These are phyloP conservation scores for Ctena decussata DNA, from an alignment of 2,888 invertebrate species.

Conservation along the genomic window DNA sequence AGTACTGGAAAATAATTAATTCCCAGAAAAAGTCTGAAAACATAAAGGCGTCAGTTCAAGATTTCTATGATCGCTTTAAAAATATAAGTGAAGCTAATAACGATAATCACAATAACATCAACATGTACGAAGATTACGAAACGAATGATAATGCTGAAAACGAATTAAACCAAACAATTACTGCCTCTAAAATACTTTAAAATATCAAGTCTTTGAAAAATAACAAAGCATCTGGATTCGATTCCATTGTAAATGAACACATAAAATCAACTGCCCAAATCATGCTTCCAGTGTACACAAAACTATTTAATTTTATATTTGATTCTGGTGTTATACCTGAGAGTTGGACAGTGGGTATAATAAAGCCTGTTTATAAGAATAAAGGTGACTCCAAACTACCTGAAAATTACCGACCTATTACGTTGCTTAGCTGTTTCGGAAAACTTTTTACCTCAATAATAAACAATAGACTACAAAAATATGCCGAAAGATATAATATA, in stretches of 20 bases:
- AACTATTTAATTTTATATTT: constrained; percentile 20
- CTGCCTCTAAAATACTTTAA: background rate
- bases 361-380: constrained; percentile 32
- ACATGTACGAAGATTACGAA: background rate
- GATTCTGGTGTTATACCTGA: constrained; percentile 26
- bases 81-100: background rate
- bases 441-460: background rate
- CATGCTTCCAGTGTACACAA: background rate
- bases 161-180: background rate
- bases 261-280: background rate
- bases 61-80: background rate
- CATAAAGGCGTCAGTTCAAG: background rate
- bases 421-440: constrained; percentile 5
- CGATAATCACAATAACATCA: background rate
- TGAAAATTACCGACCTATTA: constrained; percentile 31
- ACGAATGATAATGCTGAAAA: background rate
- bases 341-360: constrained; percentile 18
- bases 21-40: background rate
- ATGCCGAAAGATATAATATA: background rate
- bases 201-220: background rate
- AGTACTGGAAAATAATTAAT: background rate
- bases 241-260: constrained; percentile 13
- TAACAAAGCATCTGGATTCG: background rate
- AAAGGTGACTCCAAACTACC: constrained; percentile 16
- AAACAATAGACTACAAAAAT: background rate